Percentiles rank a stretch among this genome's conserved stretches.
Evolutionary conservation across 1,140 invertebrate species (phyloP).

Genomic region (Theocolax elegans): DNA sequence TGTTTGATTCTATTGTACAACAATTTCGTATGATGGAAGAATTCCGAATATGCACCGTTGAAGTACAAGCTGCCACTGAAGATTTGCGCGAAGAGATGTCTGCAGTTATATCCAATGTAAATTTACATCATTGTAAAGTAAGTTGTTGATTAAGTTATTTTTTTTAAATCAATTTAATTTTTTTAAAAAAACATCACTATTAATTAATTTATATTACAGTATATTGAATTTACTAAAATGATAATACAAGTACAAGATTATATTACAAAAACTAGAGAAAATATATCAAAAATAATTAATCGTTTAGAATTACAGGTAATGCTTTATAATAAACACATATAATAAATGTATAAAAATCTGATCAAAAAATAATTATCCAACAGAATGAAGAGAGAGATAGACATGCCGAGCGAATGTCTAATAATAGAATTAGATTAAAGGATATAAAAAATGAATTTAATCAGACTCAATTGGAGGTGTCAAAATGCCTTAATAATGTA

Average conservation of each 20-base stretch:
- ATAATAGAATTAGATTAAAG: constrained; percentile 55
- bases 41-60: constrained; percentile 61
- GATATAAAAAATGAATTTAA: constrained; percentile 63
- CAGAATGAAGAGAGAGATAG: constrained; percentile 57
- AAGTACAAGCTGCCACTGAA: constrained; percentile 62
- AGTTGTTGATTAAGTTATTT: constrained; percentile 22
- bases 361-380: constrained; percentile 9
- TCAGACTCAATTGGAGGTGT: constrained; percentile 50
- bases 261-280: constrained; percentile 52
- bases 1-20: constrained; percentile 43
- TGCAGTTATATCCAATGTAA: constrained; percentile 54
- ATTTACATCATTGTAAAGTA: constrained; percentile 56
- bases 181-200: constrained; percentile 1
- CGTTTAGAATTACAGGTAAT: constrained; percentile 56
- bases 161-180: constrained; percentile 15
- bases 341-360: constrained; percentile 13
- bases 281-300: constrained; percentile 50
- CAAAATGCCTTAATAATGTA: constrained; percentile 46
- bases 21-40: constrained; percentile 63
- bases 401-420: constrained; percentile 53
- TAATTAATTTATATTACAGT: constrained; percentile 47
- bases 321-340: constrained; percentile 20
- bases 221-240: constrained; percentile 51
- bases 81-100: constrained; percentile 62
- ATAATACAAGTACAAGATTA: constrained; percentile 53